Conservation (phyloP, 2,888 invertebrate species). For the Ephialtes manifestator region DNA sequence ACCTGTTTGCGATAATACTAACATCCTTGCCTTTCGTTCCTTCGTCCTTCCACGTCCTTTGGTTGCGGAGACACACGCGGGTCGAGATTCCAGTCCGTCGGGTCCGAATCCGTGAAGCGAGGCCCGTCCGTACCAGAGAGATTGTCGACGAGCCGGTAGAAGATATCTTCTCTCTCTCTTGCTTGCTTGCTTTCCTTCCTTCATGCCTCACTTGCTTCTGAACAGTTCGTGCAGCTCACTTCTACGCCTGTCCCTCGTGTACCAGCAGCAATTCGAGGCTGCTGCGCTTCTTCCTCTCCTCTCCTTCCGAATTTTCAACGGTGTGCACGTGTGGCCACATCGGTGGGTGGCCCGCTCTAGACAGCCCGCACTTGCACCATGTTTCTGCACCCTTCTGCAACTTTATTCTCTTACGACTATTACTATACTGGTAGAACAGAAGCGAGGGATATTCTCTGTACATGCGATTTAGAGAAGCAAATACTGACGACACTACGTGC, state of each 20-base stretch:
- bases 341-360: conserved; percentile 9
- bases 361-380: conserved; percentile 35
- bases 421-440: conserved; percentile 11
- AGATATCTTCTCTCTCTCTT: conserved; percentile 42
- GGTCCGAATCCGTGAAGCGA: conserved; percentile 41
- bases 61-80: conserved; percentile 12
- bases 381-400: conserved; percentile 7
- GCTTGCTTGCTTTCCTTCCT: conserved; percentile 50
- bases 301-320: conserved; percentile 31
- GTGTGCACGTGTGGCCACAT: conserved; percentile 28
- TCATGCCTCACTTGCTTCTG: conserved; percentile 21
- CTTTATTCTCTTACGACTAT: conserved; percentile 27
- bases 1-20: not conserved
- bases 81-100: conserved; percentile 66
- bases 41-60: conserved; percentile 13
- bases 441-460: not conserved
- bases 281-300: not conserved
- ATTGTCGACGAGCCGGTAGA: conserved; percentile 36
- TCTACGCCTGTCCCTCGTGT: conserved; percentile 11
- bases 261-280: conserved; percentile 40
- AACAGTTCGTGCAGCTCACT: conserved; percentile 16
- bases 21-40: not conserved
- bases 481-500: conserved; percentile 12
- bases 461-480: conserved; percentile 10
- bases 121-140: conserved; percentile 29